Evolutionary conservation across 1,140 invertebrate species (phyloP).

Genomic region (Drosophila albomicans): DNA sequence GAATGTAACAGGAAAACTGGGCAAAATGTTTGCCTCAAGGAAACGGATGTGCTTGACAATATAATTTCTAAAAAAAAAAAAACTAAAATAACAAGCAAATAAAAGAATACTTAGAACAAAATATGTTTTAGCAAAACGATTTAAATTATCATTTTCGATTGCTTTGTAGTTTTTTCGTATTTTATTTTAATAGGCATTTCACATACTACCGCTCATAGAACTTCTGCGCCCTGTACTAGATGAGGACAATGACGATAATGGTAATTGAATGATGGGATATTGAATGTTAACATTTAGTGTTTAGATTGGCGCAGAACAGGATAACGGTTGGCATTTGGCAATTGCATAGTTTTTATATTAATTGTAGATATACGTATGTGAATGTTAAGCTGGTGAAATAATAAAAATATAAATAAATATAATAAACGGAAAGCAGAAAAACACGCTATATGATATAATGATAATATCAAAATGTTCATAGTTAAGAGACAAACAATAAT

Average conservation of each 20-base stretch:
- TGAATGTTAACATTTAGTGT: slow-evolving; percentile 74
- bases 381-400: slow-evolving; percentile 49
- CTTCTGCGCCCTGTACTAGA: slow-evolving; percentile 45
- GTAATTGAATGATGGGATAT: slow-evolving; percentile 48
- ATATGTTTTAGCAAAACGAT: slow-evolving; percentile 17
- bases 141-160: slow-evolving; percentile 3
- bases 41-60: slow-evolving; percentile 69
- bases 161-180: background rate
- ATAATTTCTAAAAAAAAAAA: slow-evolving; percentile 60
- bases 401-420: slow-evolving; percentile 4
- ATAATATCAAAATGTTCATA: slow-evolving; percentile 81
- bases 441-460: slow-evolving; percentile 53
- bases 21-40: background rate
- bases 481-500: slow-evolving; percentile 66
- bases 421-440: background rate
- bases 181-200: slow-evolving; percentile 11
- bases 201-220: slow-evolving; percentile 32
- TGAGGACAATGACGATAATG: background rate
- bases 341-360: slow-evolving; percentile 70
- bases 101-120: background rate
- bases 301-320: slow-evolving; percentile 45
- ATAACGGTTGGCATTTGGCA: slow-evolving; percentile 59
- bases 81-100: background rate
- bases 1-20: background rate
- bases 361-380: slow-evolving; percentile 69